phyloP scores from a whole-genome alignment of 2,113 vertebrate species.

The Otolemur garnettii region DNA sequence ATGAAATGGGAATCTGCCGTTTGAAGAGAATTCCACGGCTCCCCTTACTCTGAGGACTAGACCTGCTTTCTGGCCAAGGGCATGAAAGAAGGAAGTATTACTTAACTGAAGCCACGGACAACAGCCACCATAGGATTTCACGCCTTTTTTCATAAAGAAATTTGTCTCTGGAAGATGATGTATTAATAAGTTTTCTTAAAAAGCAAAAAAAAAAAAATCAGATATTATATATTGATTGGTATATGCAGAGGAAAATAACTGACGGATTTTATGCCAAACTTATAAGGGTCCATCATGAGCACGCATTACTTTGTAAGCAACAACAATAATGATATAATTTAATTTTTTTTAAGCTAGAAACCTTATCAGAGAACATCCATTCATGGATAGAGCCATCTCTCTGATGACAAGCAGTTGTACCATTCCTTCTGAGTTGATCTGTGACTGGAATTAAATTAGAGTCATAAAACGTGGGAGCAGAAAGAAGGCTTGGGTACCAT shows the following conservation, averaged over 20 bases:
- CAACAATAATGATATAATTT: not conserved
- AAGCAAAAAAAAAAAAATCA: not conserved
- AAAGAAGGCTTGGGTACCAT: not conserved
- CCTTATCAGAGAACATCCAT: not conserved
- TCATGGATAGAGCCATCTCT: not conserved
- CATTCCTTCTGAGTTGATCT: conserved; percentile 9
- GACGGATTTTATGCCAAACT: not conserved
- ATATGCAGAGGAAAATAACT: not conserved
- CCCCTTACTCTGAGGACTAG: not conserved
- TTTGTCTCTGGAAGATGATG: not conserved
- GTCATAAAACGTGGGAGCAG: not conserved
- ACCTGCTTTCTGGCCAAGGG: not conserved
- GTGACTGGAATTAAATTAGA: conserved; percentile 30
- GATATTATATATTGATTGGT: not conserved
- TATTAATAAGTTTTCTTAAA: not conserved
- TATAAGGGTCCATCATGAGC: not conserved
- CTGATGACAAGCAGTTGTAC: not conserved
- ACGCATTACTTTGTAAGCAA: not conserved
- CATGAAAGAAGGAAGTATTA: not conserved
- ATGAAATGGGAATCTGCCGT: not conserved
- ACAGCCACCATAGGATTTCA: not conserved
- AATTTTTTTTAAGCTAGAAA: not conserved
- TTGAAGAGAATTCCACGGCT: not conserved
- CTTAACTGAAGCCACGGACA: not conserved
- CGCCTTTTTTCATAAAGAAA: conserved; percentile 25